Evolutionary conservation across 2,888 invertebrate genomes (phyloP), one percentile per base, ranked within the genome.

Genomic region (Caenorhabditis japonica): DNA sequence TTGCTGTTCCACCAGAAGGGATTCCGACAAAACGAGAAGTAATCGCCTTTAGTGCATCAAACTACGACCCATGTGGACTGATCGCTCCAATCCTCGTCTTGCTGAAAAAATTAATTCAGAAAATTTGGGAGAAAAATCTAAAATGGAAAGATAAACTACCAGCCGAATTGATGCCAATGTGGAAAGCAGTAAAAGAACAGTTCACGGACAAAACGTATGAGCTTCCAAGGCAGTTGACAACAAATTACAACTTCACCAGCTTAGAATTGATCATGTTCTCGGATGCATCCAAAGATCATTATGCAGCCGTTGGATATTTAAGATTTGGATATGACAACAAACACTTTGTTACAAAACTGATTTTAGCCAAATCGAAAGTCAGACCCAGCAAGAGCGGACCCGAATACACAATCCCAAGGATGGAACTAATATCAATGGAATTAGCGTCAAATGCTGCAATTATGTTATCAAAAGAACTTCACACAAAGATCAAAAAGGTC

Each of bases 381-480:
- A n/a, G n/a, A n/a, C n/a, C n/a, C n/a, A n/a, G n/a, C n/a, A n/a
- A n/a, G n/a, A n/a, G 36, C 2, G 51, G 51, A 8, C 3, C 36
- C 4, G 51, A 51, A 36, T 51, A 17, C 36, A 36, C 51, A 0
- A 51, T 51, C 2, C 51, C 51, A 23, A 36, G 23, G 23, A 51
- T 51, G 51, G 51, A 51, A 15, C 23, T 51, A 0, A 21, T 36
- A 7, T 13, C 51, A 8, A n/a, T 51, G 3, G 51, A 51, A n/a
- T 4, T 51, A 3, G 36, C 36, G 5, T 3, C 51, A n/a, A 51
- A 51, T 21, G 51, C 51, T 7, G 51, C 51, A 13, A 36, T 51
- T n/a, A 51, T n/a, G n/a, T 12, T 51, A 1, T 2, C 36, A 1
- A 34, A 51, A 1, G 51, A 51, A 23, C 51, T 51, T 13, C 23